Evolutionary conservation across 2,888 invertebrate genomes (phyloP), one percentile per base, ranked within the genome.

Genomic region (Drosophila paranaensis): DNA sequence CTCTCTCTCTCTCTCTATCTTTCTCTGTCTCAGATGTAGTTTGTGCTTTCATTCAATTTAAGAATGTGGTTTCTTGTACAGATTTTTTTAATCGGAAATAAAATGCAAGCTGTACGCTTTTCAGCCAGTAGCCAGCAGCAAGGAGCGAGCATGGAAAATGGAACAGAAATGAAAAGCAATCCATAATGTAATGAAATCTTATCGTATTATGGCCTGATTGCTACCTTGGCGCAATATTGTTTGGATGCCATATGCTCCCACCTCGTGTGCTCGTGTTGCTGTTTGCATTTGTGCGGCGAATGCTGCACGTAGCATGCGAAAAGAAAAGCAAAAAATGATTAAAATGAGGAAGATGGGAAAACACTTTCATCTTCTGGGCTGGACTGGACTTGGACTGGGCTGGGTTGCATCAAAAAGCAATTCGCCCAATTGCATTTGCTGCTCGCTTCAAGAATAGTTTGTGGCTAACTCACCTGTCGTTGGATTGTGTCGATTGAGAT

Each of bases 401-500:
- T 35, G 43, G 43, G 14, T 16, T 42, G 48, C 51, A 14, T 42
- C 45, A 60, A 40, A 55, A 68, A 57, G 10, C 50, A 56, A 68
- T 73, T 64, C 58, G 20, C 20, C 48, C 58, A 60, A 77, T 77
- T 63, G 51, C 16, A 60, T 62, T 74, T 56, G 40, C 13, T 35
- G 30, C 51, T 35, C 16, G 35, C 20, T 56, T 65, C 35, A 39
- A 40, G 16, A 30, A 30, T 37, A 13, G n/a, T 39, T 45, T 2
- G n/a, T 27, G 39, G 33, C 13, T 10, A 39, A 39, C 91, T 91
- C 74, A 91, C 91, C 91, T 90, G 91, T 78, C 68, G 90, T 83
- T 71, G 85, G 89, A 86, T 90, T 91, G 78, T 91, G 91, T 51
- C 91, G 88, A 89, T 91, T 93, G 74, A 92, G 83, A 90, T 93